Evolutionary conservation across 2,797 vertebrate species (phyloP), one percentile per base, ranked within the genome.

Genomic region (Molothrus ater): DNA sequence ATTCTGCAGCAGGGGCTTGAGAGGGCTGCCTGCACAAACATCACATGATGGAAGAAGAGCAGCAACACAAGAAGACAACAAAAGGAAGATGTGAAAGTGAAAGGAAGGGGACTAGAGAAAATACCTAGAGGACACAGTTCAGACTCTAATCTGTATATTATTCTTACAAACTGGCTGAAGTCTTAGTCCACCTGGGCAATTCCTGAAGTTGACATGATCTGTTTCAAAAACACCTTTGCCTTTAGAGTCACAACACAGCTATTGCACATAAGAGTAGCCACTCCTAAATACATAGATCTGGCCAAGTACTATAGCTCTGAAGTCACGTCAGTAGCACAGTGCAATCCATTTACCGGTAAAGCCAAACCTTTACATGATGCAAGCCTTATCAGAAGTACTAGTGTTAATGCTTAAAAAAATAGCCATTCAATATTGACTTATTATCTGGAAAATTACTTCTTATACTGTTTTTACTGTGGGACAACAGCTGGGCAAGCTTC

Each of bases 361-460:
- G 22, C 38, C 6, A 65, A 50, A 69, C 21, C 21, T 86, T 59
- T 28, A 69, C 8, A 17, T 14, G 11, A 32, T 72, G 17, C 25
- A 79, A 51, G 20, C 31, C 25, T 47, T 66, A 43, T n/a, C 60
- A 85, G 48, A 64, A 83, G 28, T 32, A 32, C 34, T 42, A 40
- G 11, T 47, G 47, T 51, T 85, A 80, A 89, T 60, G 24, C 50
- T 51, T 78, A 2, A 56, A 32, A 82, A 80, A 19, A 31, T 15
- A 43, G 8, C 43, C 47, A 17, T 71, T 82, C 48, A 28, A 42
- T 91, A 53, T 24, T 86, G 43, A 36, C 13, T 56, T 85, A 54
- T 8, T 96, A 96, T 92, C 96, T 97, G 89, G 86, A 80, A 96
- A 96, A 85, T 34, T 11, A 63, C 42, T 94, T 75, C 42, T 88